Evolutionary conservation across 2,797 vertebrate species (phyloP).

Genomic region (Ceryle rudis): DNA sequence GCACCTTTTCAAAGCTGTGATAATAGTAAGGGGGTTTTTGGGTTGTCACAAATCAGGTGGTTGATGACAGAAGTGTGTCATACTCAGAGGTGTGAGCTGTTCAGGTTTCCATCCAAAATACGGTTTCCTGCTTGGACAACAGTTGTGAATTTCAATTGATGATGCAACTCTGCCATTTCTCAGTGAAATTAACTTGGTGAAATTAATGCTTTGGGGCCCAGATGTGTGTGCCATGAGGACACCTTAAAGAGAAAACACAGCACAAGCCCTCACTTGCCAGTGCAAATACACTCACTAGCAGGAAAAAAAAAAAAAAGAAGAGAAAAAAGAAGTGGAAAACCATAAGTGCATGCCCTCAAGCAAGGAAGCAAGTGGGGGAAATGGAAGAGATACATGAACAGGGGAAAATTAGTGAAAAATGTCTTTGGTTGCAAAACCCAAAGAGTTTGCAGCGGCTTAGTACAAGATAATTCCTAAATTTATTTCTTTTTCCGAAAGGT

Average conservation of each 20-base stretch:
- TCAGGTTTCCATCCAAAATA: not conserved
- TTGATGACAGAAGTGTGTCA: not conserved
- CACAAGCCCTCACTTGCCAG: not conserved
- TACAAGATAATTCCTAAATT: not conserved
- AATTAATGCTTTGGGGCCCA: not conserved
- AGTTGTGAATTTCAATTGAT: not conserved
- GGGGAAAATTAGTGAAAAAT: not conserved
- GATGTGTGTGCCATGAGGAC: not conserved
- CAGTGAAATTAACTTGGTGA: not conserved
- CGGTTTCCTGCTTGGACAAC: not conserved
- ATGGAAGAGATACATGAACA: not conserved
- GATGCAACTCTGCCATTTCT: not conserved
- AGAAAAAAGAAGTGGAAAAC: not conserved
- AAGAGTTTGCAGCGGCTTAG: not conserved
- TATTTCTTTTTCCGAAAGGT: not conserved
- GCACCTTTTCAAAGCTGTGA: not conserved
- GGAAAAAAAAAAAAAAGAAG: not conserved
- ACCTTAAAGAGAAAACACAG: not conserved
- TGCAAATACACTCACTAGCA: not conserved
- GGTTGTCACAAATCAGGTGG: not conserved
- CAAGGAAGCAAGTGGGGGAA: not conserved
- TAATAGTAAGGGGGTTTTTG: not conserved
- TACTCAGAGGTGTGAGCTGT: not conserved
- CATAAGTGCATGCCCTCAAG: not conserved
- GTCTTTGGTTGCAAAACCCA: not conserved